A percentile compares a stretch with the other conserved stretches of the same genome.
Evolutionary conservation across 2,797 vertebrate species (phyloP).

Genomic region (Peromyscus melanophrys): DNA sequence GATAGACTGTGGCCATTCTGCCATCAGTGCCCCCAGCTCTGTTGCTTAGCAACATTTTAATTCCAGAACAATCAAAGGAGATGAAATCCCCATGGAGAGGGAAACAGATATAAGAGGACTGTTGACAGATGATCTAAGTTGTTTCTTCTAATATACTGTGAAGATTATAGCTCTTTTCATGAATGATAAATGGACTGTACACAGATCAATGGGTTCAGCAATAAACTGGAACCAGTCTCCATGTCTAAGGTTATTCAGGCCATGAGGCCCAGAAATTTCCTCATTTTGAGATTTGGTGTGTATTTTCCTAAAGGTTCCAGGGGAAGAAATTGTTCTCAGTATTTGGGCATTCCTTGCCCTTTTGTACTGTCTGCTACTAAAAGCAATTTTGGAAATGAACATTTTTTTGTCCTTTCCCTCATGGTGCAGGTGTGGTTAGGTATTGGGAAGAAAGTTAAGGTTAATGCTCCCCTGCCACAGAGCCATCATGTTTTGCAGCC

Average conservation of each 20-base stretch:
- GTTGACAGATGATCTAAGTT: conserved; percentile 96
- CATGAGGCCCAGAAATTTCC: conserved; percentile 86
- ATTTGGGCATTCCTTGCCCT: conserved; percentile 86
- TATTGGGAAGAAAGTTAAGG: conserved; percentile 60
- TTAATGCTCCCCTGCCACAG: conserved; percentile 22
- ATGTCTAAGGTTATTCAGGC: conserved; percentile 88
- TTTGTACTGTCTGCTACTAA: conserved; percentile 85
- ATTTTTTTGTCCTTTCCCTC: conserved; percentile 65
- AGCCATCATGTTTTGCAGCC: not conserved
- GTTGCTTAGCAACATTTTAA: conserved; percentile 97
- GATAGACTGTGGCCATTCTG: conserved; percentile 88
- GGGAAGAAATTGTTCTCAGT: conserved; percentile 88
- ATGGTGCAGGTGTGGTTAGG: conserved; percentile 41
- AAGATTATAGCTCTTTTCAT: conserved; percentile 96
- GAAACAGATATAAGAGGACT: conserved; percentile 94
- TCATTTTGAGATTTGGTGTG: conserved; percentile 88
- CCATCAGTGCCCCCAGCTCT: conserved; percentile 90
- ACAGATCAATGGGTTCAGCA: conserved; percentile 94
- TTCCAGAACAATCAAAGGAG: conserved; percentile 94
- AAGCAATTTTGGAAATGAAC: conserved; percentile 82
- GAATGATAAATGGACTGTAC: conserved; percentile 96
- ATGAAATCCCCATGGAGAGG: conserved; percentile 94
- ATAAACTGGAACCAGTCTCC: conserved; percentile 91
- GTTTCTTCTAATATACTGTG: conserved; percentile 97
- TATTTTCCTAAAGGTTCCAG: conserved; percentile 89